phyloP scores from a whole-genome alignment of 2,888 invertebrate species.

The Platycnemis pennipes region DNA sequence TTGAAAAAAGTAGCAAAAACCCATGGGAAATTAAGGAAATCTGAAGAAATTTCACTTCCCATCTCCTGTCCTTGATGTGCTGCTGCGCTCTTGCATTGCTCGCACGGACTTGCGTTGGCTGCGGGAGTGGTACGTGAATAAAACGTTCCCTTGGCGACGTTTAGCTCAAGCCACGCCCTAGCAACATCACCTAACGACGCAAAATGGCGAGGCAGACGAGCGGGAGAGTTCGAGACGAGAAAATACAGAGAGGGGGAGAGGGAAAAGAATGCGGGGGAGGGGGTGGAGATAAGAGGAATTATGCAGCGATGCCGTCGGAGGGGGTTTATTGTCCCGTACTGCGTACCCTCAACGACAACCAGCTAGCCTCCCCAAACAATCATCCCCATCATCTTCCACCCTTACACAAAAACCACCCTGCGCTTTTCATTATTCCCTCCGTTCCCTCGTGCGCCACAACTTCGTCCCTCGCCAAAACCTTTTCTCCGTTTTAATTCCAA shows the following conservation, averaged over 20 bases:
- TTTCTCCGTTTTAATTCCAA: constrained; percentile 8
- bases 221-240: too few relatives aligned
- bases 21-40: too few relatives aligned
- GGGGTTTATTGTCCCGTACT: background rate
- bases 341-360: background rate
- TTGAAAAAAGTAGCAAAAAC: too few relatives aligned
- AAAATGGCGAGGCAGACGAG: too few relatives aligned
- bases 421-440: background rate
- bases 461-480: background rate
- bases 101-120: too few relatives aligned
- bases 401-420: background rate
- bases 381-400: background rate
- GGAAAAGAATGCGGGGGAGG: background rate
- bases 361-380: background rate
- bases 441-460: background rate
- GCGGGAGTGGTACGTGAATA: too few relatives aligned
- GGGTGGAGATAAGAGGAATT: background rate
- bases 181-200: too few relatives aligned
- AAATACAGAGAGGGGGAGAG: background rate
- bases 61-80: too few relatives aligned
- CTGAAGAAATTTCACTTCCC: too few relatives aligned
- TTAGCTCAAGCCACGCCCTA: background rate
- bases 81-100: too few relatives aligned
- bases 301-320: background rate
- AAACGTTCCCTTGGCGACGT: background rate